Percentiles rank a stretch among this genome's conserved stretches.
phyloP scores from a whole-genome alignment of 1,140 invertebrate genomes.

The Drosophila busckii region DNA sequence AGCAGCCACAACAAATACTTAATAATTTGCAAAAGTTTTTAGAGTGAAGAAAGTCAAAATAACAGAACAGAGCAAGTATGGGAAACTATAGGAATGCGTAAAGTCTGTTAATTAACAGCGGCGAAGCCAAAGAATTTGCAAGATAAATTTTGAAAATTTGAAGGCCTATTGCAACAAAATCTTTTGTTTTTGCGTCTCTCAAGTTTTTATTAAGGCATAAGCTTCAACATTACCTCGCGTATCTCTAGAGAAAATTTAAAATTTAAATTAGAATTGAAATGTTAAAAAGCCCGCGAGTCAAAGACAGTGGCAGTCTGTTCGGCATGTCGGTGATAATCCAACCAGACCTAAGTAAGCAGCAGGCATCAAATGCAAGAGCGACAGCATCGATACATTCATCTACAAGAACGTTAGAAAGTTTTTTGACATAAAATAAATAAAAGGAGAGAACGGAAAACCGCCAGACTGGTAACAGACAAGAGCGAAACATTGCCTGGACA shows the following conservation, averaged over 20 bases:
- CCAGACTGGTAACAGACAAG: slow-evolving; percentile 39
- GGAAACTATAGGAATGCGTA: neutral
- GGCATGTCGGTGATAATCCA: slow-evolving; percentile 55
- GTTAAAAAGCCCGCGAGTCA: slow-evolving; percentile 37
- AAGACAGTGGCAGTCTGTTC: slow-evolving; percentile 15
- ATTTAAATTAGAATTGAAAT: slow-evolving; percentile 69
- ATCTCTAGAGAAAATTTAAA: slow-evolving; percentile 62
- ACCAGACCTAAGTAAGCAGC: slow-evolving; percentile 44
- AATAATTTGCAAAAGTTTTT: slow-evolving; percentile 19
- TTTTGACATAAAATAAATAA: no score
- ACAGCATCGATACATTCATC: slow-evolving; percentile 31
- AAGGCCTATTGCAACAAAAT: no score
- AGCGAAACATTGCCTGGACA: slow-evolving; percentile 45
- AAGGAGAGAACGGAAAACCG: slow-evolving; percentile 43
- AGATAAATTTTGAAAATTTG: no score
- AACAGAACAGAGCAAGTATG: neutral
- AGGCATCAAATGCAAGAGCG: slow-evolving; percentile 25
- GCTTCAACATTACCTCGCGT: no score
- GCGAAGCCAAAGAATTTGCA: no score
- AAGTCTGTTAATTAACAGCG: slow-evolving; percentile 16
- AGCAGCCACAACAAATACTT: slow-evolving; percentile 15
- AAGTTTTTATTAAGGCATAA: slow-evolving; percentile 11
- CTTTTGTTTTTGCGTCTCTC: no score
- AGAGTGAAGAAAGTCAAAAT: neutral
- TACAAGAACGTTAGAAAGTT: no score